Base-by-base conservation (phyloP, 2,888 invertebrate species). In the Plagodis pulveraria region DNA sequence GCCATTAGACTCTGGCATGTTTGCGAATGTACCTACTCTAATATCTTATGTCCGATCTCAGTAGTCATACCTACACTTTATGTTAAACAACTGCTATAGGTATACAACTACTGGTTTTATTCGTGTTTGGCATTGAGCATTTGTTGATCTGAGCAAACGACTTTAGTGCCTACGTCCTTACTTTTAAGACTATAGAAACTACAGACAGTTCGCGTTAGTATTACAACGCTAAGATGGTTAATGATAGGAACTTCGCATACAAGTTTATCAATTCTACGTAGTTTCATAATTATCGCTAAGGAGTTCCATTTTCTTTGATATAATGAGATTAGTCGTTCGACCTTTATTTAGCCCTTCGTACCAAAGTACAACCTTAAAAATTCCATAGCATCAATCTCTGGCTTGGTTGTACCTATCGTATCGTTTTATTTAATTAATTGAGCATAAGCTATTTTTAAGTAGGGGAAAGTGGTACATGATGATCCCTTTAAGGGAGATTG, bases 71-170 rank as follows among this genome's bases (percentile, higher is more conserved):
- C 5, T 51, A 40, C 12, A 0, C 40, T 46, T 47, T 46, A 42
- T 9, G 35, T 48, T 40, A 8, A 10, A 10, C 9, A 8, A 6
- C 9, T 36, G 9, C 8, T 32, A 7, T 53, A 46, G 9, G n/a
- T 42, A 35, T 22, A 35, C 4, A 50, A 41, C 60, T 36, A 50
- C 51, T 44, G 41, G 52, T 61, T 61, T 49, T 56, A 61, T 53
- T 56, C 52, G 48, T 44, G 45, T 61, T 52, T 61, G 60, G 60
- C 60, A 56, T 61, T 61, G 52, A 61, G 52, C 52, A 49, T 49
- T 60, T 42, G 51, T 48, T 45, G 34, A 43, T 34, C 35, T 55
- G 41, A 49, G 50, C 56, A 56, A 52, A 60, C 52, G 36, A 61
- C 11, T 56, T 45, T 52, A 61, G 49, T 49, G 38, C 56, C 52